Evolutionary conservation across 2,797 vertebrate genomes (phyloP), one percentile per base, ranked within the genome.

Genomic region (Brachyrhaphis roseni): DNA sequence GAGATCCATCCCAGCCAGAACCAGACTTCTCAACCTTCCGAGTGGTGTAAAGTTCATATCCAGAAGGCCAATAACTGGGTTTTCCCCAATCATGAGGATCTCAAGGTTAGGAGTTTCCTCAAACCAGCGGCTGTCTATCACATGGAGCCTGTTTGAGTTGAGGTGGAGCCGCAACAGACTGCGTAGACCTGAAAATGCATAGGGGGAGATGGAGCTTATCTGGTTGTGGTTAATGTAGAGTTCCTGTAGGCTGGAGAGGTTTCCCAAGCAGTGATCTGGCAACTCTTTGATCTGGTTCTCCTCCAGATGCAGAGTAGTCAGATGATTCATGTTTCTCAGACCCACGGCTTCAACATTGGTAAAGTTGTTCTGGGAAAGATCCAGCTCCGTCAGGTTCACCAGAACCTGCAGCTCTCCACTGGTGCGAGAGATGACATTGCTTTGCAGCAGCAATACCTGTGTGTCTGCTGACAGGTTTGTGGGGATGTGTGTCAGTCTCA

Each of bases 221-320:
- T 98, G 97, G 95, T 99, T 99, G 92, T 99, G 98, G 82, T 99
- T 99, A 89, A 99, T 98, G 88, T 99, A 99, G 64, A 99, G 96
- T 90, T 99, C 98, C 85, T 99, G 98, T 66, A 99, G 96, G 75
- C 96, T 98, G 85, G 94, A 95, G 47, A 99, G 96, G 91, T 98
- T 98, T 83, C 97, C 97, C 80, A 99, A 94, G 86, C 97, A 98
- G 90, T 96, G 96, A 89, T 98, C 97, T 5, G 96, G 96, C 96
- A 99, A 97, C 90, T 98, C 96, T 0, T 90, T 95, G 70, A 99
- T 97, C 91, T 99, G 97, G 90, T 99, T 99, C 90, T 99, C 98
- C 91, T 99, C 98, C 82, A 99, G 87, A 90, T 99, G 98, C 80
- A 99, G 92, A 23, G 98, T 99, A 0, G 98, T 99, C 15, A 99